phyloP scores from a whole-genome alignment of 2,113 vertebrate species.

The Cyanoramphus novaezelandiae region DNA sequence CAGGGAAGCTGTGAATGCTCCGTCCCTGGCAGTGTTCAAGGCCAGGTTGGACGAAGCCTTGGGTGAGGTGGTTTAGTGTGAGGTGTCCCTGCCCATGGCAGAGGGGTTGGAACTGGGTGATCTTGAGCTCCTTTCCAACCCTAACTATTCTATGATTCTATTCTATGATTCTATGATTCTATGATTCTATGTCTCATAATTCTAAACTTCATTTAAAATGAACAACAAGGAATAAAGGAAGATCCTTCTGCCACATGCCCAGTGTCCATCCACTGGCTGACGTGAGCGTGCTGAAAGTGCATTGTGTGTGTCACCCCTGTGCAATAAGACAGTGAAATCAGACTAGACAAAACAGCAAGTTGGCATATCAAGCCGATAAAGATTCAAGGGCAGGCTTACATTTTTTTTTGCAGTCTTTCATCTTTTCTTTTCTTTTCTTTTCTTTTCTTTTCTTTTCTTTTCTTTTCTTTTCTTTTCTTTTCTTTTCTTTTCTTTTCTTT shows the following conservation, averaged over 20 bases:
- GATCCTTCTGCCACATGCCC: fast-evolving
- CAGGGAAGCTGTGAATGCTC: too few species aligned
- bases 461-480: too few species aligned
- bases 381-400: not conserved
- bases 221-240: not conserved
- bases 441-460: too few species aligned
- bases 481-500: not conserved
- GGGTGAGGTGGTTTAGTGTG: too few species aligned
- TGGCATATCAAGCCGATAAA: not conserved
- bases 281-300: not conserved
- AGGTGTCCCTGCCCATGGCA: too few species aligned
- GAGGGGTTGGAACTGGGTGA: too few species aligned
- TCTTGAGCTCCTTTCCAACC: too few species aligned
- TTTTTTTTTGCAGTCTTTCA: not conserved
- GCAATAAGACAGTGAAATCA: not conserved
- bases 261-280: not conserved
- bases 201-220: not conserved
- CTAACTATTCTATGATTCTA: too few species aligned
- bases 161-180: too few species aligned
- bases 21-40: too few species aligned
- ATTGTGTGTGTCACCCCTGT: not conserved
- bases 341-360: not conserved
- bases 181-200: not conserved
- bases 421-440: too few species aligned
- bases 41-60: too few species aligned